Base-by-base conservation (phyloP, 2,113 vertebrate species). In the Lepidothrix coronata region DNA sequence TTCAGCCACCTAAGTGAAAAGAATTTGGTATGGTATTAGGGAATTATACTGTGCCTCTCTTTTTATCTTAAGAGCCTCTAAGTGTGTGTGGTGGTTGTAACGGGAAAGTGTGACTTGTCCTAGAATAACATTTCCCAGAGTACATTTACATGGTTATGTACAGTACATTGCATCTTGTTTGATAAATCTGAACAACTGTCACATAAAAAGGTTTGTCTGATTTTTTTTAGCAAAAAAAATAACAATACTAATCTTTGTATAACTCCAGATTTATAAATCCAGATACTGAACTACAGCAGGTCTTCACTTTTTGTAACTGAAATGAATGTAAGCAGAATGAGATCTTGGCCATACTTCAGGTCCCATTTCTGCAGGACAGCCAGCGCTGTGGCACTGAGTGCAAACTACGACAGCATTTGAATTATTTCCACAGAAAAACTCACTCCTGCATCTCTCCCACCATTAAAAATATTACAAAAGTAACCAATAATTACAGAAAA, bases 21-120 rank as follows among this genome's bases (percentile, higher is more conserved):
- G 20, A 96, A 92, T 92, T 87, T 48, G 37, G 61, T 68, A 23
- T 46, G 9, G 44, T 87, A 78, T 86, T 86, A 75, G 25, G 48
- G 44, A 94, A 91, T 61, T 74, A 46, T 37, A 39, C 49, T 78
- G 37, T 80, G 9, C 55, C 19, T 84, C 33, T 88, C 22, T 67
- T 95, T 93, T 84, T 75, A 84, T 88, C 55, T 84, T 94, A 94
- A 93, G 91, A 93, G 25, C 27, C 27, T 72, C 8, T 86, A 81
- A 92, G 59, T 78, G 37, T 78, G 7, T 59, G 17, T 75, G 52
- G 48, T 62, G 15, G 14, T 43, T 88, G 61, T 81, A 93, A 96
- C 48, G 27, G n/a, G 13, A n/a, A 94, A 88, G 65, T 78, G 44
- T 55, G 37, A 73, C 62, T 91, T 78, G 72, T 78, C 52, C 39